phyloP scores from a whole-genome alignment of 2,888 invertebrate genomes.

The Zaprionus lineosus region DNA sequence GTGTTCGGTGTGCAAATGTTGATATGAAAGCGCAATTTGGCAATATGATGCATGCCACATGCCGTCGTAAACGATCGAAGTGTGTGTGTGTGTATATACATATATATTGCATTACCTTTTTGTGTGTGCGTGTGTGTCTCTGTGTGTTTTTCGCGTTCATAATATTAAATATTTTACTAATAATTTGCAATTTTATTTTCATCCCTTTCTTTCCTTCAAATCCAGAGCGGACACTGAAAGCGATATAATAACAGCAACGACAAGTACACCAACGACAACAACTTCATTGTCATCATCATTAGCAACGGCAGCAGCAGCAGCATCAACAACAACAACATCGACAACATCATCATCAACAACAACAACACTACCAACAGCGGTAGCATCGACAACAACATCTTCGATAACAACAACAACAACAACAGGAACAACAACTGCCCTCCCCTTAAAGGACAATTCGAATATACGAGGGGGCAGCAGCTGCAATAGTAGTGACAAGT shows the following conservation, averaged over 20 bases:
- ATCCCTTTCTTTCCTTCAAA: conserved; percentile 1
- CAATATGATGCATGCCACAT: conserved; percentile 49
- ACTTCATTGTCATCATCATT: conserved; percentile 20
- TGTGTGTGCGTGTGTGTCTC: conserved; percentile 15
- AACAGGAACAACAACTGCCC: conserved; percentile 58
- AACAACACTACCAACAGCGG: conserved; percentile 18
- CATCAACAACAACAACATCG: conserved; percentile 26
- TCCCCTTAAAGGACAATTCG: conserved; percentile 82
- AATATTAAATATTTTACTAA: conserved; percentile 4
- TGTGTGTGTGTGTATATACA: conserved; percentile 34
- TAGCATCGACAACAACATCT: conserved; percentile 9
- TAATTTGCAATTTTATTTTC: conserved; percentile 1
- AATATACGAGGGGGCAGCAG: conserved; percentile 74
- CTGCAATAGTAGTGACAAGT: conserved; percentile 81
- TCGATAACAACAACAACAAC: conserved; percentile 24
- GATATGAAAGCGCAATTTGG: conserved; percentile 9
- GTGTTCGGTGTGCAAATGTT: conserved; percentile 6
- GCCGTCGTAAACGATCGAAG: conserved; percentile 46
- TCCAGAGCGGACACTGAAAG: conserved; percentile 80
- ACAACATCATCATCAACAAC: conserved; percentile 4
- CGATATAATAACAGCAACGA: conserved; percentile 60
- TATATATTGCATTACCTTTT: too few species aligned
- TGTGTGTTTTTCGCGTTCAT: conserved; percentile 14
- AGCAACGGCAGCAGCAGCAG: conserved; percentile 38
- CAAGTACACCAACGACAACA: conserved; percentile 43